Conservation (phyloP, 2,888 invertebrate species). For the Charanyca ferruginea region DNA sequence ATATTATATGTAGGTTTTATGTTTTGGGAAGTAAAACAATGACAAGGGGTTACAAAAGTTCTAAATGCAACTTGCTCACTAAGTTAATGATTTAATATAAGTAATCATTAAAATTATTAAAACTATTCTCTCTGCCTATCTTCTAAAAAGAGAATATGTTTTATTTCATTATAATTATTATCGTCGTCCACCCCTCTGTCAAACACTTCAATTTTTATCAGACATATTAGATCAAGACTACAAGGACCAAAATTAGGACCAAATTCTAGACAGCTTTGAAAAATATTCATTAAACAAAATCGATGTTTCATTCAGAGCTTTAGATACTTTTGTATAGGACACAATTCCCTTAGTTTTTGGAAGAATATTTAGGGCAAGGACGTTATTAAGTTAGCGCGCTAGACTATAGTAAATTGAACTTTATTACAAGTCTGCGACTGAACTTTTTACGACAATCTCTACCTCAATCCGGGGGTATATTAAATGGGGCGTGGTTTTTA, state of each 20-base stretch:
- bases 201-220: neutral
- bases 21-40: too few relatives aligned
- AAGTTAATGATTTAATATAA: neutral
- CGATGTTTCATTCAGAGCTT: conserved; percentile 7
- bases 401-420: conserved; percentile 49
- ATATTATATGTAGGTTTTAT: too few relatives aligned
- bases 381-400: conserved; percentile 26
- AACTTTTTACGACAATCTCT: conserved; percentile 21
- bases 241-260: neutral
- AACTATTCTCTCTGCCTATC: neutral
- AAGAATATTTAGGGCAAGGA: conserved; percentile 23
- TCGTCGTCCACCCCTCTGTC: neutral
- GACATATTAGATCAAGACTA: neutral
- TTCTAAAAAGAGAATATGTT: neutral
- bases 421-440: conserved; percentile 38
- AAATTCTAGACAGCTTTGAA: neutral
- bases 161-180: neutral
- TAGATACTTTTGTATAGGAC: conserved; percentile 25
- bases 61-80: too few relatives aligned
- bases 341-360: conserved; percentile 16
- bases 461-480: conserved; percentile 24
- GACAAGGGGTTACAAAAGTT: too few relatives aligned
- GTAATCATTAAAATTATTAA: neutral
- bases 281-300: conserved; percentile 9
- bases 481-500: conserved; percentile 10